Conservation (phyloP, 2,888 invertebrate genomes). For the Galerucella nymphaeae region DNA sequence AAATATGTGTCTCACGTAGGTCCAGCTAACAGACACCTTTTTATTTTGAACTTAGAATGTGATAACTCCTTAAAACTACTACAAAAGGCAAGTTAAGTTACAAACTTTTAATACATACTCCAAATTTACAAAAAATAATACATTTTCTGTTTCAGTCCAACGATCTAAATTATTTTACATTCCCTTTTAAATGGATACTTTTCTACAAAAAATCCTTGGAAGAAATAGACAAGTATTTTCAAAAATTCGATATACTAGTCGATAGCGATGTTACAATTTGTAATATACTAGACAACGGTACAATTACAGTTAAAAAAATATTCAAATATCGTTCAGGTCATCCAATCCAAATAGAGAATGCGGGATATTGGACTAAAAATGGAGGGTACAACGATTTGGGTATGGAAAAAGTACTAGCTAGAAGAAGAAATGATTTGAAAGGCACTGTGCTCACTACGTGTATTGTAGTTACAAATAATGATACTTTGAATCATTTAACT, state of each 20-base stretch:
- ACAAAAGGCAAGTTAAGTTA: conserved; percentile 55
- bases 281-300: conserved; percentile 58
- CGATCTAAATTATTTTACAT: conserved; percentile 64
- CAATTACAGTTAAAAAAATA: conserved; percentile 48
- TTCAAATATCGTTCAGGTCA: conserved; percentile 49
- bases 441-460: conserved; percentile 67
- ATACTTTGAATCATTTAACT: conserved; percentile 70
- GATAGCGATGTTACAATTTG: conserved; percentile 69
- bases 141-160: conserved; percentile 61
- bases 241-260: conserved; percentile 58
- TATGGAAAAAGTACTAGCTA: conserved; percentile 50
- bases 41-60: conserved; percentile 65
- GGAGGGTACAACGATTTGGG: conserved; percentile 37
- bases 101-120: not conserved
- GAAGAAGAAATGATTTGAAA: conserved; percentile 66
- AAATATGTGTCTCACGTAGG: conserved; percentile 39
- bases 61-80: conserved; percentile 57
- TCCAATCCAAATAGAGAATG: conserved; percentile 50
- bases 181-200: conserved; percentile 68
- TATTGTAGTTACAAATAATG: conserved; percentile 71
- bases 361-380: conserved; percentile 52
- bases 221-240: conserved; percentile 41
- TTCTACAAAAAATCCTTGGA: conserved; percentile 45
- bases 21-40: conserved; percentile 58
- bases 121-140: not conserved